Base-by-base conservation (phyloP, 2,797 vertebrate genomes). In the Dermochelys coriacea region DNA sequence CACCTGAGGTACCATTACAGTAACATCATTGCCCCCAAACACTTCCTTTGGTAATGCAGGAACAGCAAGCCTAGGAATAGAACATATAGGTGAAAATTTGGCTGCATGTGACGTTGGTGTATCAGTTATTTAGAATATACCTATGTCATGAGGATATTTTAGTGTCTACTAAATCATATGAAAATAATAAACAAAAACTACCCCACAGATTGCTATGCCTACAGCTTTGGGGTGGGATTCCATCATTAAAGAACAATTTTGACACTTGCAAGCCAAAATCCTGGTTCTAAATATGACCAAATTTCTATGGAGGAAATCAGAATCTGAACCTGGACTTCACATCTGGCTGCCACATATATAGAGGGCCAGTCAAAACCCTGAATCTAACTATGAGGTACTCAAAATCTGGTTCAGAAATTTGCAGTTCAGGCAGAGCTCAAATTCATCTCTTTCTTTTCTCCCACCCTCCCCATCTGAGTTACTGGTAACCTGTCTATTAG, bases 401-500 rank as follows among this genome's bases (percentile, higher is more conserved):
- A 90, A 68, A 41, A 15, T 82, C 41, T 6, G 47, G 27, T n/a
- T 68, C 83, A 27, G 8, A 41, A 25, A 74, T 74, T 7, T 23
- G 71, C 7, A 64, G 34, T 68, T n/a, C 61, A n/a, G 18, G 21
- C 37, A 5, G 21, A 41, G 21, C n/a, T 41, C 68, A 71, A 71
- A 41, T 71, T 71, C n/a, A 37, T 37, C 64, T 68, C 3, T 37
- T 23, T 71, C 49, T 90, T 27, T 5, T 75, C 90, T 91, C 37
- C 1, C 18, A 18, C 2, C 51, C 18, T 51, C 7, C 19, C 6
- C 9, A 41, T 4, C 34, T 85, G 83, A 88, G 50, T 31, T 45
- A 41, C 5, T 0, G 0, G 4, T 78, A 34, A 87, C 37, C 1
- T 1, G 68, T 74, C 75, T 57, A 27, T 15, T 8, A 47, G 31